Base-by-base conservation (phyloP, 2,888 invertebrate genomes). In the Drosophila ustulata region DNA sequence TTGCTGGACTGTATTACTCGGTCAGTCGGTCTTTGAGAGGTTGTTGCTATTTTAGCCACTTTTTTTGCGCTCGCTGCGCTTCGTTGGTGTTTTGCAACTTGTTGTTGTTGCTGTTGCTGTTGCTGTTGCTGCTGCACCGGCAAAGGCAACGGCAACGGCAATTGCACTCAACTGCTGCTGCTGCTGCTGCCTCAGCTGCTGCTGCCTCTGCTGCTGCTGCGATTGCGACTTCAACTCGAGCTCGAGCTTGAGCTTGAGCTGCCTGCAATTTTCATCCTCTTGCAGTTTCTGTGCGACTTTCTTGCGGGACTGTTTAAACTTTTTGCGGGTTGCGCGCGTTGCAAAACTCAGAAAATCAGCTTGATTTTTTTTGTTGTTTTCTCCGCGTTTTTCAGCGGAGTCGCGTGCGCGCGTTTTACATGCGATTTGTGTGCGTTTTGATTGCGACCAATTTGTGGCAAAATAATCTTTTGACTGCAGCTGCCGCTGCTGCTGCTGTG, bases 11-110 rank as follows among this genome's bases (percentile, higher is more conserved):
- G 92, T 92, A 92, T 92, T 92, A 92, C 92, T 92, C 92, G 92
- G 92, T 92, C 92, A 92, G 92, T 92, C 92, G 92, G 92, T 92
- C 92, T 92, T 92, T 89, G 92, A 92, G 92, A 91, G 91, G 91
- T 92, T 92, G 91, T 92, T 91, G 91, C 91, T 91, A 91, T 91
- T 83, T 90, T 88, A 37, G 89, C 86, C 71, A 79, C 67, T 78
- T 79, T 73, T 73, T 72, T 66, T 56, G 41, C 43, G 74, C 63
- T 78, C 73, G 71, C 64, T 77, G 78, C 82, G 72, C 67, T 75
- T 82, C 78, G 75, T 76, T 76, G 73, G 59, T 73, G 78, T 82
- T 79, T 81, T 80, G 83, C 80, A 70, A 71, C 76, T 80, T 78
- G 88, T 73, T 87, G 76, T 66, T 73, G 62, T 58, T 72, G 55